Percentiles rank a stretch among this genome's conserved stretches.
phyloP scores from a whole-genome alignment of 1,140 invertebrate species.

The Stratiolaelaps scimitus region DNA sequence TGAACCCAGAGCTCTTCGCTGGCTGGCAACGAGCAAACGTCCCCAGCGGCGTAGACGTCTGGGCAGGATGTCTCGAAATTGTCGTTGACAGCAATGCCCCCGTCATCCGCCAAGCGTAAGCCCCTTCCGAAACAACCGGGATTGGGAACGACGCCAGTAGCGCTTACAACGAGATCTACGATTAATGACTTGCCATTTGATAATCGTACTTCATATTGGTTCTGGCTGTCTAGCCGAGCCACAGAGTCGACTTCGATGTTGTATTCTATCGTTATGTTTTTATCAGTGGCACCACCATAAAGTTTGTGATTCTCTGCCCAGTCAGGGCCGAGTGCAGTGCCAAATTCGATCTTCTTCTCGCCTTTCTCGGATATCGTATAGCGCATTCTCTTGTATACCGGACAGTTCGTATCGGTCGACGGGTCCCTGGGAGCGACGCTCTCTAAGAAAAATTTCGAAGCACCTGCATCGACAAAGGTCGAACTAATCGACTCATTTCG shows the following conservation, averaged over 20 bases:
- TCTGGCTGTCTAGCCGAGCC: conserved; percentile 28
- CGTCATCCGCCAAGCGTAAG: conserved; percentile 52
- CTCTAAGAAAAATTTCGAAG: conserved; percentile 70
- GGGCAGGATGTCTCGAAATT: conserved; percentile 63
- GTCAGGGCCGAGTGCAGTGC: conserved; percentile 84
- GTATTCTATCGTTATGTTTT: conserved; percentile 50
- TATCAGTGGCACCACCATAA: conserved; percentile 44
- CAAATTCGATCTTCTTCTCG: conserved; percentile 43
- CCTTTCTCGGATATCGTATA: conserved; percentile 50
- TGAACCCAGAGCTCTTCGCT: conserved; percentile 40
- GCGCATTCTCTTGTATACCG: conserved; percentile 51
- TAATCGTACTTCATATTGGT: conserved; percentile 46
- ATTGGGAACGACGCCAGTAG: conserved; percentile 75
- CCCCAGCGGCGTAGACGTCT: conserved; percentile 85
- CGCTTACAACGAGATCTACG: conserved; percentile 87
- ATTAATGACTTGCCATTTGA: conserved; percentile 59
- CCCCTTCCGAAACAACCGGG: conserved; percentile 39
- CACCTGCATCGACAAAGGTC: conserved; percentile 88
- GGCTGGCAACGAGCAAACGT: conserved; percentile 57
- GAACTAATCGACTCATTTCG: conserved; percentile 81
- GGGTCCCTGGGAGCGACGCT: conserved; percentile 8
- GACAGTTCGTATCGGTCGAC: conserved; percentile 14
- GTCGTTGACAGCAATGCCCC: conserved; percentile 60
- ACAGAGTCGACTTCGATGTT: conserved; percentile 52
- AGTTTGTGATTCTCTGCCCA: conserved; percentile 65